These are phyloP conservation scores for Archilochus colubris DNA, from an alignment of 2,113 vertebrate species.

Conservation along the genomic window DNA sequence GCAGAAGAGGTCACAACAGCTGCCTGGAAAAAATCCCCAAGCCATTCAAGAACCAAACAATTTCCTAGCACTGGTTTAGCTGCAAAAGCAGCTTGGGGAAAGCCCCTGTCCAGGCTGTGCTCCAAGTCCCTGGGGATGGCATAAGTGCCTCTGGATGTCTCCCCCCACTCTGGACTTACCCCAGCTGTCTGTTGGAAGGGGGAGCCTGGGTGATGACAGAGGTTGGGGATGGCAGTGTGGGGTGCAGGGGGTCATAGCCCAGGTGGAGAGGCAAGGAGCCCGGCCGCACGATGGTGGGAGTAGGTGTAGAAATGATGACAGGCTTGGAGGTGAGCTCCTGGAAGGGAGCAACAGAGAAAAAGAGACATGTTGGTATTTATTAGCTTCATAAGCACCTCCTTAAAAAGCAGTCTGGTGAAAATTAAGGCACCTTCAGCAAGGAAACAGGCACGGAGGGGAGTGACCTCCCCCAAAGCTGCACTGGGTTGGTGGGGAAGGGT, in stretches of 20 bases:
- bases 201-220: constrained; percentile 97
- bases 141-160: too few species aligned
- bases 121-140: too few species aligned
- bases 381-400: fast-evolving
- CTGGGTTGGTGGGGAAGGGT: background rate
- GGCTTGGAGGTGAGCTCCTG: constrained; percentile 84
- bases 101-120: background rate
- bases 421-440: too few species aligned
- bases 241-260: constrained; percentile 89
- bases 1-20: background rate
- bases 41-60: background rate
- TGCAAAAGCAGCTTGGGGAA: background rate
- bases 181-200: constrained; percentile 90
- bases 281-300: constrained; percentile 92
- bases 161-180: constrained; percentile 79
- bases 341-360: background rate
- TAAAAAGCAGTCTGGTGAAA: background rate
- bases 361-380: fast-evolving
- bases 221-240: constrained; percentile 94
- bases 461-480: fast-evolving
- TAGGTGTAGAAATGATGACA: constrained; percentile 86
- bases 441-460: background rate
- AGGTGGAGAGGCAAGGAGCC: constrained; percentile 92
- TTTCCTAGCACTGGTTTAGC: background rate
- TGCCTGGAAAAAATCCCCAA: background rate